Base-by-base conservation (phyloP, 53 echinoderm and acorn worm genomes). In the Crossaster papposus region DNA sequence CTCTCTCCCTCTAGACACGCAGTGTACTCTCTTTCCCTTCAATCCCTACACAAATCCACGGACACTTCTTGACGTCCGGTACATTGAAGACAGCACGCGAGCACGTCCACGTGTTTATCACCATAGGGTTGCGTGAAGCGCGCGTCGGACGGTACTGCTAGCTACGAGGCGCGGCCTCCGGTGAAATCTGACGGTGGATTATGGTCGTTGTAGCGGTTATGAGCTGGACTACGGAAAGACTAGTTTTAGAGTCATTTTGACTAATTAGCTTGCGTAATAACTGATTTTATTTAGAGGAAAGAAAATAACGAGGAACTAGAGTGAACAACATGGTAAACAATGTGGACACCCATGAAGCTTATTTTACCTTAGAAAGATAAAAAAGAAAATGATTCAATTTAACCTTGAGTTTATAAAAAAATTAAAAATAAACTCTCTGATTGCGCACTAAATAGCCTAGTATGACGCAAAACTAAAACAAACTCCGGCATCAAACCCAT, bases 131-230 rank as follows among this genome's bases (percentile, higher is more conserved):
- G 33, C 32, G 51, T 85, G 44, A 72, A 85, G 65, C 85, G n/a
- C n/a, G n/a, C n/a, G 54, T 18, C 53, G 85, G 73, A 85, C 85
- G 73, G 85, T 85, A n/a, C 51, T 53, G 85, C 72, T 33, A 72
- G 85, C 72, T 33, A 72, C 51, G 44, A 30, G 72, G 85, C 71
- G 72, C 30, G 72, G 72, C 85, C 85, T 73, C 73, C 72, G 85
- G 85, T 85, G 85, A 78, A 51, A 26, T 44, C 51, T 26, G 52
- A 18, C 1, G 68, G n/a, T 10, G 68, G 68, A n/a, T 68, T 68
- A 28, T n/a, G 28, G 68, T 10, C n/a, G n/a, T 28, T 13, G 11
- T 68, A 10, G 28, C 68, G 24, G 68, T 68, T 28, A 4, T 23
- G 20, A 68, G 28, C 10, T n/a, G 28, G 28, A 26, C 68, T 28